Conservation (phyloP, 2,113 vertebrate genomes). For the Calonectris borealis region DNA sequence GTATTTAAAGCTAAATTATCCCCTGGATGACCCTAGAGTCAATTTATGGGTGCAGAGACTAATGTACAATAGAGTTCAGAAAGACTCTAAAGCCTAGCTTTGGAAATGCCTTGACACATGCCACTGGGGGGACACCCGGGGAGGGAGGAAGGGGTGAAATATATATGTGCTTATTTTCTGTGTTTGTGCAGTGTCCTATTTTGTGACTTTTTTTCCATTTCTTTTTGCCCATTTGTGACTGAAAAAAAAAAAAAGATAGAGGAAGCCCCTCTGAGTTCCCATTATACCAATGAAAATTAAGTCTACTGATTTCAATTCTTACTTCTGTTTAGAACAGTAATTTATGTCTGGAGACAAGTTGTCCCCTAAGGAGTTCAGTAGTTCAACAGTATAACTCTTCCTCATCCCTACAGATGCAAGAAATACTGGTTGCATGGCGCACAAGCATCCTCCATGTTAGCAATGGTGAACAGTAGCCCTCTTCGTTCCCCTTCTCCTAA, state of each 20-base stretch:
- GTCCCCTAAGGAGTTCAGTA: neutral
- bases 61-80: slow-evolving; percentile 6
- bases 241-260: neutral
- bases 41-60: slow-evolving; percentile 44
- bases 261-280: neutral
- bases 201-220: neutral
- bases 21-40: slow-evolving; percentile 48
- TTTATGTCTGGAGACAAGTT: neutral
- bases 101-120: neutral
- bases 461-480: neutral
- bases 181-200: neutral
- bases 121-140: neutral
- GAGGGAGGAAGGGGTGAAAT: neutral
- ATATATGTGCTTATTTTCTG: neutral
- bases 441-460: neutral
- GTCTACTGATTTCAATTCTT: neutral
- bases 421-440: neutral
- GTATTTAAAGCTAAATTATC: slow-evolving; percentile 48
- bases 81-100: neutral
- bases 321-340: neutral
- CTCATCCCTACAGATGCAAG: neutral
- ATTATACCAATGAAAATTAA: neutral
- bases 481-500: neutral
- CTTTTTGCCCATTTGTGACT: neutral
- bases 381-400: neutral